Percentiles rank a stretch among this genome's conserved stretches.
Evolutionary conservation across 1,140 invertebrate species (phyloP).

Genomic region (Brachionus koreanus): DNA sequence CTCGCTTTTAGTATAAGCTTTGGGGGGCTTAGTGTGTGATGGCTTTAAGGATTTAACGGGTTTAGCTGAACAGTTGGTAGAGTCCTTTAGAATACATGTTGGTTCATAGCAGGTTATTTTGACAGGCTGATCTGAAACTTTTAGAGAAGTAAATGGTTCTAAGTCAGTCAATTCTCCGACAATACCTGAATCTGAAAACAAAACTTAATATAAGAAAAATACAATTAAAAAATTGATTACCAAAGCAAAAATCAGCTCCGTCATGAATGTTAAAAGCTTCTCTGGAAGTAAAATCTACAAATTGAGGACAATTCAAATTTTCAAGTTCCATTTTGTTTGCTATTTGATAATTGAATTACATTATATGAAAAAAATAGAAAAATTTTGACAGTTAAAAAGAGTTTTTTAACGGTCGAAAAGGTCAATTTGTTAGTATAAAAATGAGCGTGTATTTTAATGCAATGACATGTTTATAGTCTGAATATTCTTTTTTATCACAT

Average conservation of each 20-base stretch:
- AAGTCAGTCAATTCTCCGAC: background rate
- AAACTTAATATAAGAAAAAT: background rate
- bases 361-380: background rate
- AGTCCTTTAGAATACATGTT: background rate
- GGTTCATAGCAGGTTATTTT: background rate
- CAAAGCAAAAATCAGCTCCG: constrained; percentile 51
- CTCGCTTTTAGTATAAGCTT: background rate
- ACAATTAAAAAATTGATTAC: constrained; percentile 46
- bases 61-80: background rate
- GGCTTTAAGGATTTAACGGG: background rate
- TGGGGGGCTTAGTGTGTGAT: background rate
- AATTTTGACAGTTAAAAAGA: background rate
- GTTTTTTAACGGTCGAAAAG: background rate
- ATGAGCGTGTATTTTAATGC: background rate
- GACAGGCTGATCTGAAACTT: background rate
- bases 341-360: background rate
- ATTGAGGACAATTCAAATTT: constrained; percentile 53
- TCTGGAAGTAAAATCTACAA: constrained; percentile 51
- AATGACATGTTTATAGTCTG: background rate
- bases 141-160: background rate
- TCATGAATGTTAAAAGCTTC: constrained; percentile 47
- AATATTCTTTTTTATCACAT: too few species aligned
- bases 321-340: constrained; percentile 10
- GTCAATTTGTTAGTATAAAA: background rate
- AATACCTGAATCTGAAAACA: background rate